These are phyloP conservation scores for Thamnophis sirtalis DNA, from an alignment of 2,113 vertebrate species.

Conservation along the genomic window DNA sequence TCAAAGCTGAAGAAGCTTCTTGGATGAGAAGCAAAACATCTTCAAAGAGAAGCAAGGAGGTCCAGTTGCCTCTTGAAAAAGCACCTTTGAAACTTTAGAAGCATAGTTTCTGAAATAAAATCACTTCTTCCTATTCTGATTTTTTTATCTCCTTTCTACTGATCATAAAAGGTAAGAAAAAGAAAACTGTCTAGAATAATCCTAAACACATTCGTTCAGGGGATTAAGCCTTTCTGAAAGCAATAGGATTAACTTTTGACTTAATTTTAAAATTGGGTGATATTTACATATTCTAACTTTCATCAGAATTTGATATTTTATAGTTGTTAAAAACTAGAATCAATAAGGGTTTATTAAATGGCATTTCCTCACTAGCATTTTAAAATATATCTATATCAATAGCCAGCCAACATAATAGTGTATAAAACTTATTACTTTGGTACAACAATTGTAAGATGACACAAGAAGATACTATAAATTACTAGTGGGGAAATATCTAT, in stretches of 20 bases:
- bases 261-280: background rate
- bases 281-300: background rate
- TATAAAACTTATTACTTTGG: background rate
- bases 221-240: background rate
- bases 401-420: background rate
- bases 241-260: background rate
- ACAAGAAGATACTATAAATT: background rate
- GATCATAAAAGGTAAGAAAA: background rate
- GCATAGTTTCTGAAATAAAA: background rate
- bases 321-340: background rate
- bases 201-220: background rate
- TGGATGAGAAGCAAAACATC: background rate
- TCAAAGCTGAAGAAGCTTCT: background rate
- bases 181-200: background rate
- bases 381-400: background rate
- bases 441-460: background rate
- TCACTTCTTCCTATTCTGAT: background rate
- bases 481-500: background rate
- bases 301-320: background rate
- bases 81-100: background rate
- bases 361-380: background rate
- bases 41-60: background rate
- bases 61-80: background rate
- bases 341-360: background rate
- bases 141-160: background rate